These are phyloP conservation scores for Cnemophilus loriae DNA, from an alignment of 2,113 vertebrate species.

Conservation along the genomic window DNA sequence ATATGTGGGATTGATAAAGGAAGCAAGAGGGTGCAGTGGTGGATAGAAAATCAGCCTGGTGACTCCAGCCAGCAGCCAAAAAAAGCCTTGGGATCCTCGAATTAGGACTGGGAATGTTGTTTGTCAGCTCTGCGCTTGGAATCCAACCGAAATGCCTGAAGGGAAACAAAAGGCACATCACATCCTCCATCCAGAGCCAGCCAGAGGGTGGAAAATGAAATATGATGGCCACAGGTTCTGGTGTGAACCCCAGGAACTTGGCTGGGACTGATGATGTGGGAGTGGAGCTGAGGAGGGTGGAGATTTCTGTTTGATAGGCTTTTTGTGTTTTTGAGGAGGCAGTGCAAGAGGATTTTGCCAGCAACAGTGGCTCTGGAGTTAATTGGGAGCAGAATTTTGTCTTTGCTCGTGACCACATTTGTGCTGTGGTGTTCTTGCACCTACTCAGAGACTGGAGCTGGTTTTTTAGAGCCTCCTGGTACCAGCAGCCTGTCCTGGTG, in stretches of 20 bases:
- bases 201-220: neutral
- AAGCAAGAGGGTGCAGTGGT: slow-evolving; percentile 32
- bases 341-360: neutral
- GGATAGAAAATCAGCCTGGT: slow-evolving; percentile 1
- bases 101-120: neutral
- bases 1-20: slow-evolving; percentile 25
- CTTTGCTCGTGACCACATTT: neutral
- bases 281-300: neutral
- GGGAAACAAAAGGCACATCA: slow-evolving; percentile 1
- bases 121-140: slow-evolving; percentile 24
- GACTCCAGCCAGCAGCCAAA: neutral
- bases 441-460: neutral
- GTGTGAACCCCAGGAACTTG: slow-evolving; percentile 38
- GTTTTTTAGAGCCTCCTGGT: neutral
- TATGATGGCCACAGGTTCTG: slow-evolving; percentile 27
- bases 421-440: neutral
- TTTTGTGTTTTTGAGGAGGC: neutral
- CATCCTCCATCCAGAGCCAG: neutral
- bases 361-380: slow-evolving; percentile 44
- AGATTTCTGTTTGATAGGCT: neutral
- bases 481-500: neutral
- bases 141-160: neutral
- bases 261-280: neutral
- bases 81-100: slow-evolving; percentile 18
- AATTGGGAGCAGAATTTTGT: slow-evolving; percentile 21